phyloP scores from a whole-genome alignment of 2,888 invertebrate species.

The Yponomeuta malinellus region DNA sequence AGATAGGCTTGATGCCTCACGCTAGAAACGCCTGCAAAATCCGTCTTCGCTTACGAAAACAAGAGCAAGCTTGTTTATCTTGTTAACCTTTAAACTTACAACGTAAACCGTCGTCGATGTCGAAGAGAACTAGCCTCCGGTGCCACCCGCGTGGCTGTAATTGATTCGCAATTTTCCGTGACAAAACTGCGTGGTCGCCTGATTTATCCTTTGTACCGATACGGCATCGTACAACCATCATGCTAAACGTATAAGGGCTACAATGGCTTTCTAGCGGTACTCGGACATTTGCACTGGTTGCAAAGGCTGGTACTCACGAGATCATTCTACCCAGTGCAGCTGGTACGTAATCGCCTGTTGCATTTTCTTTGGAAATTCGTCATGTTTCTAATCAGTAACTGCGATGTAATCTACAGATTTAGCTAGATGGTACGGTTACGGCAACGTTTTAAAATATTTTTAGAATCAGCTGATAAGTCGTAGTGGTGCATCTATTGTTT shows the following conservation, averaged over 20 bases:
- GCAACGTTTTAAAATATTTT: too few relatives aligned
- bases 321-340: not conserved
- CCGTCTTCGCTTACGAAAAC: not conserved
- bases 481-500: too few relatives aligned
- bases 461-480: too few relatives aligned
- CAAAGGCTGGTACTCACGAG: not conserved
- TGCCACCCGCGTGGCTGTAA: constrained; percentile 24
- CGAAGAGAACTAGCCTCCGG: constrained; percentile 2
- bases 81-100: constrained; percentile 14
- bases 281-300: not conserved
- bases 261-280: constrained; percentile 23
- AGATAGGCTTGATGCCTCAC: too few relatives aligned
- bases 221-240: constrained; percentile 23
- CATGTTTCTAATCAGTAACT: not conserved
- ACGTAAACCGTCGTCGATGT: constrained; percentile 8
- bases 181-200: constrained; percentile 22
- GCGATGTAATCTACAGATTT: too few relatives aligned
- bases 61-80: constrained; percentile 12
- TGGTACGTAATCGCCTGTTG: not conserved
- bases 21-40: not conserved
- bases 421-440: too few relatives aligned
- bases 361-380: not conserved
- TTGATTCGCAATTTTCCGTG: constrained; percentile 24
- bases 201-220: constrained; percentile 22
- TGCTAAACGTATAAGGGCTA: constrained; percentile 20